Base-by-base conservation (phyloP, 2,113 vertebrate genomes). In the Pelecanoides urinatrix region DNA sequence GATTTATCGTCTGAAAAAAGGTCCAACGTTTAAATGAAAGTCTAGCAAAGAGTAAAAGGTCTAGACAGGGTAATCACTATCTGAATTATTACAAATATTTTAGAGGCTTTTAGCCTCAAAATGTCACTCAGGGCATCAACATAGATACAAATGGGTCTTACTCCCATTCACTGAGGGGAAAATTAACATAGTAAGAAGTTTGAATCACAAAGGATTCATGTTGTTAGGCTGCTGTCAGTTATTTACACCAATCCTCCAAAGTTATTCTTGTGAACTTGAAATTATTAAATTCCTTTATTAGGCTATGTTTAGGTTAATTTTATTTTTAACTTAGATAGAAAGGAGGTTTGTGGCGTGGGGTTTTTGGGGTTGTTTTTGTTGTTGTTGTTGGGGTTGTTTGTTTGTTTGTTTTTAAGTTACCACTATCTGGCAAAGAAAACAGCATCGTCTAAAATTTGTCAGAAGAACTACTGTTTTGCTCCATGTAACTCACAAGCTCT, bases 1-100 rank as follows among this genome's bases (percentile, higher is more conserved):
- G 66, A 95, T 96, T 90, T 95, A 88, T 13, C 40, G 62, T 40
- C 73, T 94, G 65, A 17, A 49, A 86, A 94, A 83, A 77, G 29
- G 76, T 81, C 42, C 68, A 56, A 45, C 72, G 27, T 92, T 87
- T 92, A 93, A 95, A 92, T 67, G 17, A 85, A 93, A 96, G 66
- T 65, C 85, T 90, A 92, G 56, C 56, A 66, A 91, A 87, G 59
- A 94, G 75, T 91, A 92, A 68, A 71, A 94, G 86, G 74, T 90
- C 90, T 96, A 93, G 83, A 96, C 83, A 82, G 86, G 26, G 55
- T 83, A 96, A 95, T 89, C 82, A 38, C 55, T 92, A 93, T 82
- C 66, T 89, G 89, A 96, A 91, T 80, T 77, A 92, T 61, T 95
- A 88, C 86, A 97, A 97, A 93, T 94, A 92, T 94, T 96, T 97